Evolutionary conservation across 2,797 vertebrate genomes (phyloP).

Genomic region (Chromobotia macracanthus): DNA sequence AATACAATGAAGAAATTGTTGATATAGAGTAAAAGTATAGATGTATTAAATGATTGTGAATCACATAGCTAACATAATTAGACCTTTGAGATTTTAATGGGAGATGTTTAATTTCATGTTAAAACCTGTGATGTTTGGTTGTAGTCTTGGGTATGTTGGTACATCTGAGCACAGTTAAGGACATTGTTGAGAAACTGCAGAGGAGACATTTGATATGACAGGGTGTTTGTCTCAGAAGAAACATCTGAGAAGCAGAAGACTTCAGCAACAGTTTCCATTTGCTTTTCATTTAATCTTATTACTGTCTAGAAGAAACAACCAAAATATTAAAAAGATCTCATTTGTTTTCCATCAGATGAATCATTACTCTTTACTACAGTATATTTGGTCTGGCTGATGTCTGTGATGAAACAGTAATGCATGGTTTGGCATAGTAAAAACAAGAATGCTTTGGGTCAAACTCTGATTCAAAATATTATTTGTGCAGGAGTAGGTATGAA

Average conservation of each 20-base stretch:
- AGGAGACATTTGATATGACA: not conserved
- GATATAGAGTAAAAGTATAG: too few relatives aligned
- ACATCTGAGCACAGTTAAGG: too few relatives aligned
- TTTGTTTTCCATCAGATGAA: slow-evolving; percentile 15
- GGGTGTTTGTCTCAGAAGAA: not conserved
- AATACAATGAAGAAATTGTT: too few relatives aligned
- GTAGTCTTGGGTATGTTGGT: too few relatives aligned
- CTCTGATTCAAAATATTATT: slow-evolving; percentile 38
- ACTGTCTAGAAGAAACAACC: not conserved
- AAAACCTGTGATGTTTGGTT: too few relatives aligned
- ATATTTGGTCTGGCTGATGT: slow-evolving; percentile 23
- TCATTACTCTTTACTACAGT: slow-evolving; percentile 27
- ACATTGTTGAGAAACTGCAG: not conserved
- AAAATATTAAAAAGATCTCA: not conserved
- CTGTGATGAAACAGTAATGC: slow-evolving; percentile 19
- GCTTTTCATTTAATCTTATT: not conserved
- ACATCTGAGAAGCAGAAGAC: not conserved
- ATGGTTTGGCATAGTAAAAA: slow-evolving; percentile 27
- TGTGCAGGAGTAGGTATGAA: slow-evolving; percentile 11
- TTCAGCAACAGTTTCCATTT: slow-evolving; percentile 1
- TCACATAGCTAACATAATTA: too few relatives aligned
- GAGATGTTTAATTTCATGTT: too few relatives aligned
- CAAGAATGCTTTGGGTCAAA: slow-evolving; percentile 1
- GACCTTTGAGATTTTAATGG: too few relatives aligned
- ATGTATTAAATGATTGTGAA: too few relatives aligned